A percentile compares a stretch with the other conserved stretches of the same genome.
Conservation (phyloP, 2,888 invertebrate species). For the Caenorhabditis angaria region DNA sequence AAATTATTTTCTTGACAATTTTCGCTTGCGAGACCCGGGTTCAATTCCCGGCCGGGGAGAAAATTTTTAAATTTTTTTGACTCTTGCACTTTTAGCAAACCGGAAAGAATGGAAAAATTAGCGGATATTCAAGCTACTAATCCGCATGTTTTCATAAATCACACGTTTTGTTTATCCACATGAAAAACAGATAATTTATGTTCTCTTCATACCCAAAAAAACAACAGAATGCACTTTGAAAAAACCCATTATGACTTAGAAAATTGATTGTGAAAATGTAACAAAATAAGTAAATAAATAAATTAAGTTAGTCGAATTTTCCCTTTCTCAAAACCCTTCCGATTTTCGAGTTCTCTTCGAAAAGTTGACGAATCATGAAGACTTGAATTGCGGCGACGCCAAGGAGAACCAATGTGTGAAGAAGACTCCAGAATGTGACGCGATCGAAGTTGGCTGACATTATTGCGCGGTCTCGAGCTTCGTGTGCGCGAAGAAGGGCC, state of each 20-base stretch:
- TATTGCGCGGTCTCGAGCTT: slow-evolving; percentile 84
- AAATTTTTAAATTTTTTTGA: slow-evolving; percentile 2
- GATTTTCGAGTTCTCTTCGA: slow-evolving; percentile 77
- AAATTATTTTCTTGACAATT: too few relatives aligned
- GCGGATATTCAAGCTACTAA: too few relatives aligned
- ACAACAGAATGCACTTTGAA: too few relatives aligned
- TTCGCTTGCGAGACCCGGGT: slow-evolving; percentile 59
- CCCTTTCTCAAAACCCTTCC: slow-evolving; percentile 58
- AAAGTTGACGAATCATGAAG: slow-evolving; percentile 82
- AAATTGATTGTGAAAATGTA: neutral
- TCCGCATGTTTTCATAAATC: too few relatives aligned
- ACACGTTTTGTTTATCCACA: too few relatives aligned
- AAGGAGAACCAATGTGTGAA: slow-evolving; percentile 82
- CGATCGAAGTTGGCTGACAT: slow-evolving; percentile 84
- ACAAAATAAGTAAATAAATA: neutral
- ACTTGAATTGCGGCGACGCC: slow-evolving; percentile 79
- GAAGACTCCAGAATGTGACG: slow-evolving; percentile 83
- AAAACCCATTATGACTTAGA: neutral
- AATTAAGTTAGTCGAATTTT: slow-evolving; percentile 6
- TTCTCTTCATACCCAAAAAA: too few relatives aligned
- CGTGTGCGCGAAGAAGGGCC: slow-evolving; percentile 78
- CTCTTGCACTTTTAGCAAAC: too few relatives aligned
- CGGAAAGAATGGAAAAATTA: neutral
- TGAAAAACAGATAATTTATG: too few relatives aligned
- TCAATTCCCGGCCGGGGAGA: slow-evolving; percentile 59